Conservation (phyloP, 2,888 invertebrate species). For the Cistogaster globosa region DNA sequence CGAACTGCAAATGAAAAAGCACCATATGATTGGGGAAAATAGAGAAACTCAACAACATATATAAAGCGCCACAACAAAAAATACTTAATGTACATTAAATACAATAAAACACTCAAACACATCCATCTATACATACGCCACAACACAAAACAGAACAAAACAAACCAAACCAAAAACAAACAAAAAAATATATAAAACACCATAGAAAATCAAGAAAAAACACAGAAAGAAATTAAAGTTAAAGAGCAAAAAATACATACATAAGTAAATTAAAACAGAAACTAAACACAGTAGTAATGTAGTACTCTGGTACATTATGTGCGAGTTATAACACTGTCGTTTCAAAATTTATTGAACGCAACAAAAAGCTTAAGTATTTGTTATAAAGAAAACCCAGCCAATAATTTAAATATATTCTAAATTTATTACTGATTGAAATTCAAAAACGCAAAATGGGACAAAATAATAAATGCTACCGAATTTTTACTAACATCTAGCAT, state of each 20-base stretch:
- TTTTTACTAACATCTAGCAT: too few species aligned
- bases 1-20: conserved; percentile 82
- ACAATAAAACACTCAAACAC: conserved; percentile 34
- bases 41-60: conserved; percentile 80
- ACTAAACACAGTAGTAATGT: conserved; percentile 17
- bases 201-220: conserved; percentile 56
- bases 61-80: conserved; percentile 76
- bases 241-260: conserved; percentile 33
- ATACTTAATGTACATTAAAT: conserved; percentile 57
- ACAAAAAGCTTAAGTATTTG: too few species aligned
- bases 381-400: too few species aligned
- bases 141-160: conserved; percentile 61
- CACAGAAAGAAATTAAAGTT: conserved; percentile 52
- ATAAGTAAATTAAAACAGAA: conserved; percentile 51
- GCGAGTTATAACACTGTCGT: conserved; percentile 29
- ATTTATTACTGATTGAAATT: too few species aligned
- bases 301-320: conserved; percentile 31
- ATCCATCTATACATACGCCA: conserved; percentile 4
- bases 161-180: conserved; percentile 32
- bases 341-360: not conserved
- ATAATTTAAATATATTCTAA: not conserved
- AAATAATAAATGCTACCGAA: too few species aligned
- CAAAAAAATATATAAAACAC: conserved; percentile 39
- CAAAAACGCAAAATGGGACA: too few species aligned
- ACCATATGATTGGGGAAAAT: conserved; percentile 81